Evolutionary conservation across 1,140 invertebrate species (phyloP), one percentile per base, ranked within the genome.

Genomic region (Drosophila azteca): DNA sequence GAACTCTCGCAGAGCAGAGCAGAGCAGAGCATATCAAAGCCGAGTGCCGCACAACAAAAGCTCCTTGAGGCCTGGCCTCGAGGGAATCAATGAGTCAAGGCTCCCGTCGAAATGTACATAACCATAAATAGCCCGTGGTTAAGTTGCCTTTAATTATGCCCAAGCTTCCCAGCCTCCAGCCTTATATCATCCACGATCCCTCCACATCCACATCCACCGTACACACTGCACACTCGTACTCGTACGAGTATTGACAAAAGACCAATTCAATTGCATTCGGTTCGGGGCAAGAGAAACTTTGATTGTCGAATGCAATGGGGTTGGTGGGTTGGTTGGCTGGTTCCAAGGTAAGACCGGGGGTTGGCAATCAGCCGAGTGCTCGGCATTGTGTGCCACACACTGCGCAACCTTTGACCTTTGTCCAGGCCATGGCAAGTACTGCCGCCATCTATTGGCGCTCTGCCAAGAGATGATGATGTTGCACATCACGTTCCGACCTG

Each of bases 21-120:
- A 55, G 62, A 65, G 72, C 43, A 55, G 62, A 65, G 50, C 57
- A 43, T 46, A 78, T 50, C 55, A 77, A 60, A 70, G 65, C 61
- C 43, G 31, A n/a, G 31, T 39, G 45, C 58, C 46, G 60, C 61
- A 61, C 49, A 45, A 76, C 83, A 83, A 82, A 87, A 87, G 83
- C 82, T 87, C 63, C 72, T 77, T 77, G 74, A 71, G 75, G 58
- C 58, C 48, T 50, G 29, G 49, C 50, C 74, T 52, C 61, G 31
- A 48, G 77, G 57, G 45, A 79, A 83, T 83, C 83, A 87, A 82
- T 88, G 83, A 87, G 78, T 88, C 79, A 79, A 81, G 67, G 67
- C 67, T 65, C 62, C n/a, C 35, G 64, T 69, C 58, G 63, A 59
- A 71, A 72, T 72, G 75, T 67, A 82, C 82, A 87, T 87, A 75